These are phyloP conservation scores for Leiothrix lutea DNA, from an alignment of 2,113 vertebrate species.

Conservation along the genomic window DNA sequence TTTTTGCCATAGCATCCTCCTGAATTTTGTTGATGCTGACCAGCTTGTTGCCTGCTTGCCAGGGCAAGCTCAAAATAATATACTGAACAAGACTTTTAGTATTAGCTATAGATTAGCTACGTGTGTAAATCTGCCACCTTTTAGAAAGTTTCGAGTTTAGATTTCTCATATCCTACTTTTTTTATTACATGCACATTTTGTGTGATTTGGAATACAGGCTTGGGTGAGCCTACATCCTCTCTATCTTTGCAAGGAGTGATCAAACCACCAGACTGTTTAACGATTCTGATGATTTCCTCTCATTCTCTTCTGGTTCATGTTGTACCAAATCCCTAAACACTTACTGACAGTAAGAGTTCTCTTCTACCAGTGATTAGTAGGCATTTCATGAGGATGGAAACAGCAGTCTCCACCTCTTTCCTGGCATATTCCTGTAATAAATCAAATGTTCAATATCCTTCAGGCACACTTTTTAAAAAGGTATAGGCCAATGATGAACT, in stretches of 20 bases:
- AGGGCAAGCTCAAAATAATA: background rate
- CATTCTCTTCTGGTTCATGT: background rate
- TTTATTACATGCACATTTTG: background rate
- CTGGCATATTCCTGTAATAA: background rate
- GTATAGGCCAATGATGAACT: background rate
- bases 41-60: background rate
- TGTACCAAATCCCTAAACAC: background rate
- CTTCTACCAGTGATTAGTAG: background rate
- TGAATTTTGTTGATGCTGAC: background rate
- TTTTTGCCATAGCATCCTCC: background rate
- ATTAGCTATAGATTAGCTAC: background rate
- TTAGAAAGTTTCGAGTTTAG: background rate
- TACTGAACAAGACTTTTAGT: background rate
- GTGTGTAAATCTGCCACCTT: background rate
- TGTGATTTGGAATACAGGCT: background rate
- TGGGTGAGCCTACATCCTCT: background rate
- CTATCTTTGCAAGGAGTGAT: background rate
- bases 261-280: conserved; percentile 22
- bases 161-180: background rate
- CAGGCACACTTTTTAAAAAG: background rate
- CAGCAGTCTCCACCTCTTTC: background rate
- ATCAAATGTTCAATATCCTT: background rate
- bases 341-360: background rate
- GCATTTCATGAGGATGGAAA: background rate
- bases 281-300: background rate